These are phyloP conservation scores for Empidonax alnorum DNA, from an alignment of 2,113 vertebrate genomes.

Conservation along the genomic window DNA sequence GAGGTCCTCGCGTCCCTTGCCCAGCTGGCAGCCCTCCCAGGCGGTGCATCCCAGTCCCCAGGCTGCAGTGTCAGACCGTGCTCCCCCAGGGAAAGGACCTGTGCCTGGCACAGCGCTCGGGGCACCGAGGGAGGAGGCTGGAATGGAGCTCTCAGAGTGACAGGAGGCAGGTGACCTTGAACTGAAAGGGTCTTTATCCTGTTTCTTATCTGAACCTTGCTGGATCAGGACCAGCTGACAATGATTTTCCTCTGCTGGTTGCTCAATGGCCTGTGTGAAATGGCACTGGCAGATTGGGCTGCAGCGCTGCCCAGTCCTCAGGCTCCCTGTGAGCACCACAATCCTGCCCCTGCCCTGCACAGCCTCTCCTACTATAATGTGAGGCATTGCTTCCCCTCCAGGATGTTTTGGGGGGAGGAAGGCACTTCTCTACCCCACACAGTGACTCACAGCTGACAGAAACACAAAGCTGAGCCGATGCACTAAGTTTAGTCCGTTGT, in stretches of 20 bases:
- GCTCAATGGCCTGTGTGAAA: conserved; percentile 1
- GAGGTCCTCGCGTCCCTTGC: not conserved
- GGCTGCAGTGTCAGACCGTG: not conserved
- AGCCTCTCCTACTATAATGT: not conserved
- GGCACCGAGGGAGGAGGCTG: not conserved
- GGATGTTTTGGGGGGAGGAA: not conserved
- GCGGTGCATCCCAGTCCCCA: rapidly evolving
- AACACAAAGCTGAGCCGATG: not conserved
- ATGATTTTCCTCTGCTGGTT: not conserved
- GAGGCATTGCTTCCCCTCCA: not conserved
- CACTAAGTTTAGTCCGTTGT: not conserved
- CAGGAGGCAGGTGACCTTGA: not conserved
- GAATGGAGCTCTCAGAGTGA: not conserved
- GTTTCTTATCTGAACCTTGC: not conserved
- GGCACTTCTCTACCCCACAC: not conserved
- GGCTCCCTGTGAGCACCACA: conserved; percentile 4
- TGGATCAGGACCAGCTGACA: not conserved
- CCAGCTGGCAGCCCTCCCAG: not conserved
- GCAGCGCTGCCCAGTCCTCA: not conserved
- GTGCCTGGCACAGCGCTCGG: rapidly evolving
- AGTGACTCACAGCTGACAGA: conserved; percentile 30
- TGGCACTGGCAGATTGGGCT: not conserved
- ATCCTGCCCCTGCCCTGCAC: not conserved
- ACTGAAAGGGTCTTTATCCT: not conserved
- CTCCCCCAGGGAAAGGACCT: not conserved